Evolutionary conservation across 2,113 vertebrate species (phyloP).

Genomic region (Girardinichthys multiradiatus): DNA sequence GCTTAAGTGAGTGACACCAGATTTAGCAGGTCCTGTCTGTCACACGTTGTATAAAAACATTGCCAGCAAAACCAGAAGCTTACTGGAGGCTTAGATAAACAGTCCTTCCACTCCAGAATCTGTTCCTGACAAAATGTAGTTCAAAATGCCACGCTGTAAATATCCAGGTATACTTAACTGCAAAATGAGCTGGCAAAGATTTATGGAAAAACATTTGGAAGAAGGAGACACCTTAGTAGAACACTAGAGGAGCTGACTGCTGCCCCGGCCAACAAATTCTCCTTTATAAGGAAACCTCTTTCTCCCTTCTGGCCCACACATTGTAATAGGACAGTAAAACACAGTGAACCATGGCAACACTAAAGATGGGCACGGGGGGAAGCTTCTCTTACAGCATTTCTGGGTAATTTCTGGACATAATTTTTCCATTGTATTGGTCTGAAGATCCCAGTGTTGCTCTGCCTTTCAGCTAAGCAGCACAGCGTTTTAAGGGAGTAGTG

Average conservation of each 20-base stretch:
- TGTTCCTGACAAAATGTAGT: conserved; percentile 57
- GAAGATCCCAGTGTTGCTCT: conserved; percentile 52
- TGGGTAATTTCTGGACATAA: conserved; percentile 35
- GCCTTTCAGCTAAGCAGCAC: conserved; percentile 31
- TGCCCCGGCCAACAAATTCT: conserved; percentile 73
- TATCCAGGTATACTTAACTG: conserved; percentile 59
- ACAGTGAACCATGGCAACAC: conserved; percentile 42
- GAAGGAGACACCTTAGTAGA: conserved; percentile 35
- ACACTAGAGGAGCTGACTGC: conserved; percentile 53
- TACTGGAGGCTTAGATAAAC: conserved; percentile 46
- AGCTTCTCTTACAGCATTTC: conserved; percentile 49
- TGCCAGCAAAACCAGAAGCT: conserved; percentile 28
- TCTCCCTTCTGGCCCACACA: conserved; percentile 38
- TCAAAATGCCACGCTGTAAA: conserved; percentile 51
- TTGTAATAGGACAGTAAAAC: conserved; percentile 55
- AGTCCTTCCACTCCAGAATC: conserved; percentile 27
- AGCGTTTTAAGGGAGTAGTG: conserved; percentile 49
- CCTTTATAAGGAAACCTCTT: conserved; percentile 78
- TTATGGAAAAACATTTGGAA: conserved; percentile 56
- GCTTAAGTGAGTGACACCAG: conserved; percentile 1
- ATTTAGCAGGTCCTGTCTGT: conserved; percentile 7
- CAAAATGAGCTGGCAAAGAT: conserved; percentile 62
- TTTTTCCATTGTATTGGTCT: conserved; percentile 33
- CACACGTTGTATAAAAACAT: conserved; percentile 17
- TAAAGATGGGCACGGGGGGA: conserved; percentile 21